A percentile compares a stretch with the other conserved stretches of the same genome.
phyloP scores from a whole-genome alignment of 2,113 vertebrate genomes.

The Nestor notabilis region DNA sequence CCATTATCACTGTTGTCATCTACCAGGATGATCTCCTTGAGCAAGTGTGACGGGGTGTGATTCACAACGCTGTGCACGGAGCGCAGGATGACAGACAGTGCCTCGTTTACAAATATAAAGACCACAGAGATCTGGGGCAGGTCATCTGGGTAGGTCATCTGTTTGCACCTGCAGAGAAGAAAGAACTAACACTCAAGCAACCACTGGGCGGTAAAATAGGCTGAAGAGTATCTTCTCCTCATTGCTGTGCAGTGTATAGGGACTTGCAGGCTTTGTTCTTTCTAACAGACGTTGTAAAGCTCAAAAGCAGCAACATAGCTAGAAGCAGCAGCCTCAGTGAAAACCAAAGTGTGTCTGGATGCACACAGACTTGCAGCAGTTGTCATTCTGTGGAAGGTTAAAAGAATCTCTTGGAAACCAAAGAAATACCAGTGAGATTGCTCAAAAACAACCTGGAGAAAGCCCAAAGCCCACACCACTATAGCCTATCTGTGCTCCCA shows the following conservation, averaged over 20 bases:
- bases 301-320: not conserved
- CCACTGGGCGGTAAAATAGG: not conserved
- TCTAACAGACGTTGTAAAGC: not conserved
- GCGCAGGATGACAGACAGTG: constrained; percentile 93
- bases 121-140: constrained; percentile 96
- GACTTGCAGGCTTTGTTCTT: not conserved
- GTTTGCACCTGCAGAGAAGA: constrained; percentile 83
- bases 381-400: not conserved
- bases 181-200: not conserved
- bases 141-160: constrained; percentile 82
- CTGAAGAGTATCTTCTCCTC: not conserved
- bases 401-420: not conserved
- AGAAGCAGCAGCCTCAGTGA: not conserved
- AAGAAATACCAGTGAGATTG: not conserved
- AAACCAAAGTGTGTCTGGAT: not conserved
- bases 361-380: not conserved
- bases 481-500: not conserved
- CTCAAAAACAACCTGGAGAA: not conserved
- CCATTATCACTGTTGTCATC: constrained; percentile 98
- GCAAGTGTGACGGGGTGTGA: constrained; percentile 91
- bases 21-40: constrained; percentile 96
- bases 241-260: not conserved
- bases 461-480: not conserved
- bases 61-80: constrained; percentile 97
- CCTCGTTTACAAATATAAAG: constrained; percentile 98